These are phyloP conservation scores for Epirrhoe tristata DNA, from an alignment of 2,888 invertebrate genomes.

Conservation along the genomic window DNA sequence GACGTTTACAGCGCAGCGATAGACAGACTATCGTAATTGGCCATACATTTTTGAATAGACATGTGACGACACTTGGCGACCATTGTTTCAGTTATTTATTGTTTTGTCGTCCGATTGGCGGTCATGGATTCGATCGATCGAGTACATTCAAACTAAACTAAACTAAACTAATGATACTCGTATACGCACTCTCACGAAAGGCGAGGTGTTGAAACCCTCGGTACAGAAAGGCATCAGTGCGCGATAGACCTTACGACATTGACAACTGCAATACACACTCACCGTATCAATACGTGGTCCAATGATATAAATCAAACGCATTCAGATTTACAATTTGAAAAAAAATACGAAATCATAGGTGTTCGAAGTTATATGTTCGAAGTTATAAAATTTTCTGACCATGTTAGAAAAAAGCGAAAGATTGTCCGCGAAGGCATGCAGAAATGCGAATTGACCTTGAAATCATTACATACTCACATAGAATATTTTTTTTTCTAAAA, in stretches of 20 bases:
- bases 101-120: constrained; percentile 17
- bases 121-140: background rate
- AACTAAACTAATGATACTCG: too few species aligned
- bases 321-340: background rate
- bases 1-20: constrained; percentile 7
- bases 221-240: constrained; percentile 34
- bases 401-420: too few species aligned
- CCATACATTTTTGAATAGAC: constrained; percentile 17
- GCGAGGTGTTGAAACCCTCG: constrained; percentile 29
- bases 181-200: constrained; percentile 8
- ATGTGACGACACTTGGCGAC: constrained; percentile 17
- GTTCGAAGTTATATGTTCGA: too few species aligned
- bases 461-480: too few species aligned
- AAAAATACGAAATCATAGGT: background rate
- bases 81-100: constrained; percentile 30
- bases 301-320: background rate
- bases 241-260: constrained; percentile 31
- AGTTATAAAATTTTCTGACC: too few species aligned
- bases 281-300: constrained; percentile 6
- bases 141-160: too few species aligned
- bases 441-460: too few species aligned
- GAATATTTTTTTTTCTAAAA: background rate
- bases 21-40: constrained; percentile 18
- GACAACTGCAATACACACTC: constrained; percentile 23
- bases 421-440: too few species aligned